phyloP scores from a whole-genome alignment of 2,113 vertebrate genomes.

The Campylomormyrus tamandua region DNA sequence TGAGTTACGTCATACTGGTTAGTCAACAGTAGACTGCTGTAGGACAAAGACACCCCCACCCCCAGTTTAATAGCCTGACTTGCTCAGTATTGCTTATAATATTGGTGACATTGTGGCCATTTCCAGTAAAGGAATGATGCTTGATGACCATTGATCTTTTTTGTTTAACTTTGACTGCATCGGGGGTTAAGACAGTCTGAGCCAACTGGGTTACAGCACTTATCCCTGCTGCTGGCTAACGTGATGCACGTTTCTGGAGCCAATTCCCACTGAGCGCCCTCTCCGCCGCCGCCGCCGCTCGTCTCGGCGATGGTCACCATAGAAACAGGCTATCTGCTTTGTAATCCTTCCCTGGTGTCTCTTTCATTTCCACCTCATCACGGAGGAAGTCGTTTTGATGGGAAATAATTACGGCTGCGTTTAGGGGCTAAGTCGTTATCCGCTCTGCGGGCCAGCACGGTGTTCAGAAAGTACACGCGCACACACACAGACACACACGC shows the following conservation, averaged over 20 bases:
- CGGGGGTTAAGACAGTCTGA: neutral
- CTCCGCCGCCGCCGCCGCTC: neutral
- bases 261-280: neutral
- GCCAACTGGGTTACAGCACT: neutral
- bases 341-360: conserved; percentile 20
- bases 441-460: neutral
- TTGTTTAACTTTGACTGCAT: neutral
- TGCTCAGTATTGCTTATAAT: neutral
- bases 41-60: neutral
- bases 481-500: neutral
- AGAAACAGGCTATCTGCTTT: conserved; percentile 18
- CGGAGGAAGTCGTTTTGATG: conserved; percentile 2
- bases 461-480: conserved; percentile 9
- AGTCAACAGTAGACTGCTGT: neutral
- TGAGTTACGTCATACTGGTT: neutral
- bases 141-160: neutral
- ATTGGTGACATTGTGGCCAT: neutral
- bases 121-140: neutral
- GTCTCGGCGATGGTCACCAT: conserved; percentile 21
- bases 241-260: neutral
- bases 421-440: conserved; percentile 21
- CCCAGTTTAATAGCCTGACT: neutral
- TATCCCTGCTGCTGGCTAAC: neutral
- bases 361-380: conserved; percentile 12
- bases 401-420: conserved; percentile 14